Evolutionary conservation across 2,113 vertebrate species (phyloP).

Genomic region (Geococcyx californianus): DNA sequence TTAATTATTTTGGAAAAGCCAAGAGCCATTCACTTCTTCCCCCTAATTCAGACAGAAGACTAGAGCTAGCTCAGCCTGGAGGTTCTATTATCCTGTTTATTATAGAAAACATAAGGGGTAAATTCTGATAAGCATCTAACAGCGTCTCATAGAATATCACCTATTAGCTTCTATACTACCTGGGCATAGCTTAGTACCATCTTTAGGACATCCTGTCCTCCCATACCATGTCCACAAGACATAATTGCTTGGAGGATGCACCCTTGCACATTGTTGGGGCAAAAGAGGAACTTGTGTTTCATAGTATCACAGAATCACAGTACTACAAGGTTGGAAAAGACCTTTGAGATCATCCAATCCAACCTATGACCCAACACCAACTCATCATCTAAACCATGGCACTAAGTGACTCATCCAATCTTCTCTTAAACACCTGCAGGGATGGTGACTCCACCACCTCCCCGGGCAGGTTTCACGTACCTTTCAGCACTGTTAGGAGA

Average conservation of each 20-base stretch:
- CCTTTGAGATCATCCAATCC: no score
- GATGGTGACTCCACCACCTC: no score
- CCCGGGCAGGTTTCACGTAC: no score
- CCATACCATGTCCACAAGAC: background rate
- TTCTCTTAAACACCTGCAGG: no score
- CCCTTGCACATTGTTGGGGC: background rate
- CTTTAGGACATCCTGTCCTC: background rate
- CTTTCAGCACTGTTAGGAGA: slow-evolving; percentile 52
- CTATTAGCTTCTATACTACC: background rate
- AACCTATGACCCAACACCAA: no score
- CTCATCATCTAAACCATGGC: no score
- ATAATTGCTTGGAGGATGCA: background rate
- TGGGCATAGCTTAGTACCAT: background rate
- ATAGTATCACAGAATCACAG: no score
- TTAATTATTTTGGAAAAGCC: background rate
- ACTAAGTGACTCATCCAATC: no score
- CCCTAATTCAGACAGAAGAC: background rate
- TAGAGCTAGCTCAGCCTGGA: background rate
- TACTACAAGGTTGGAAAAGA: no score
- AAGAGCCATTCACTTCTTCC: background rate
- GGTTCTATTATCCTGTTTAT: background rate
- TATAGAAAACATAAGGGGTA: background rate
- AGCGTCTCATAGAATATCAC: background rate
- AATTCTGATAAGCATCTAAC: background rate
- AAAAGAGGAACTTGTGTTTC: background rate